phyloP scores from a whole-genome alignment of 1,140 invertebrate genomes.

The Anastrepha obliqua region DNA sequence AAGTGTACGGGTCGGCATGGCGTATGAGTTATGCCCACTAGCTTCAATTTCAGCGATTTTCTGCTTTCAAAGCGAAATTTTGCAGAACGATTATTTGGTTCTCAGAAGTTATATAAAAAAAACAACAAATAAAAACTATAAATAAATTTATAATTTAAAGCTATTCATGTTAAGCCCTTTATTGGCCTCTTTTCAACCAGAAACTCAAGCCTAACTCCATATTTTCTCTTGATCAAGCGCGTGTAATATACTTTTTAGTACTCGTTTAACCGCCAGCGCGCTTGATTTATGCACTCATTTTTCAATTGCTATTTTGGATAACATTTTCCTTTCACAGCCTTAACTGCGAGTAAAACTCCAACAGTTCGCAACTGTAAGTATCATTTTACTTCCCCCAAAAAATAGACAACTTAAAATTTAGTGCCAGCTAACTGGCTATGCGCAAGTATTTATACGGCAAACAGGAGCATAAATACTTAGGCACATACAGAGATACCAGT shows the following conservation, averaged over 20 bases:
- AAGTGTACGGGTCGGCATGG: too few relatives aligned
- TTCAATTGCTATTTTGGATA: neutral
- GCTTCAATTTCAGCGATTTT: too few relatives aligned
- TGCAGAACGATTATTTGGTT: too few relatives aligned
- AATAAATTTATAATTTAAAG: too few relatives aligned
- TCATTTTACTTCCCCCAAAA: neutral
- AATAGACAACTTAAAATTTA: slow-evolving; percentile 17
- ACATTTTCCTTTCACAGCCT: neutral
- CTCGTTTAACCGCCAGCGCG: neutral
- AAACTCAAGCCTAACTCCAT: too few relatives aligned
- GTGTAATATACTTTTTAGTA: neutral
- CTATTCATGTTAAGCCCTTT: too few relatives aligned
- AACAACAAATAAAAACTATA: too few relatives aligned
- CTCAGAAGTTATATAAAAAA: too few relatives aligned
- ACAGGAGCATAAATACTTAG: neutral
- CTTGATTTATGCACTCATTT: slow-evolving; percentile 7
- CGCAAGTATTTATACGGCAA: neutral
- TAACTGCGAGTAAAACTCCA: neutral
- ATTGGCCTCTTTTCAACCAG: too few relatives aligned
- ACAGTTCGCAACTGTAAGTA: neutral
- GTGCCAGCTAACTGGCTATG: neutral
- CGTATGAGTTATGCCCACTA: too few relatives aligned
- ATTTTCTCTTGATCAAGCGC: too few relatives aligned
- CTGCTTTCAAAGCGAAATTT: too few relatives aligned
- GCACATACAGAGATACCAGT: neutral